Base-by-base conservation (phyloP, 1,140 invertebrate genomes). In the Polypedilum pembai region DNA sequence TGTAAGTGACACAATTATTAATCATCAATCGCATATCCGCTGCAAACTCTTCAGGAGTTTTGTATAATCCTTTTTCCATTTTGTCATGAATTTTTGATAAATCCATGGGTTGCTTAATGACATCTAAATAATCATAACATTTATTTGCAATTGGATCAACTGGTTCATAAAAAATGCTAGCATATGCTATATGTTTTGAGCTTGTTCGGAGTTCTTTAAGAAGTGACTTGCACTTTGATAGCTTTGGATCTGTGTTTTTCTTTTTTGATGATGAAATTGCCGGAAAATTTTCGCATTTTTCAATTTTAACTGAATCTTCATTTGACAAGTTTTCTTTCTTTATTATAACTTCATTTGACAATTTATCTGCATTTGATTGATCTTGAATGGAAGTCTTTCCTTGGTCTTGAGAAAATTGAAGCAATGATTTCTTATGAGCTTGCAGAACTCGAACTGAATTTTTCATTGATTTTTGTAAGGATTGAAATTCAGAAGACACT, bases 51-150 rank as follows among this genome's bases (percentile, higher is more conserved):
- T 56, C 8, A 12, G 45, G 45, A 15, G 8, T 56, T 56, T 56
- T 56, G 10, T 56, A 56, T 4, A n/a, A 4, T 15, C 45, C 45
- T 12, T 97, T 96, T 82, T 99, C 97, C 77, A 99, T 85, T 56
- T 96, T 88, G 83, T 98, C 98, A 83, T 98, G 98, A 76, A 99
- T 97, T 76, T 97, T 98, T 73, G 94, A 94, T 82, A 99, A 86
- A 85, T 99, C 98, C 98, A 99, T 99, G 17, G 91, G 90, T 77
- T 92, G 89, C 79, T 94, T 92, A 76, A 99, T 99, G 77, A 99
- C 97, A 86, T 96, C 97, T 84, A 98, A 95, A 83, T 99, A 99
- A 81, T 99, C 97, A 77, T 96, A 97, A 79, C 99, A 87, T 84
- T 95, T 95, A 65, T 99, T 87, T 84, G 96, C 95, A 77, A 92